Evolutionary conservation across 2,888 invertebrate genomes (phyloP).

Genomic region (Philaethria dido): DNA sequence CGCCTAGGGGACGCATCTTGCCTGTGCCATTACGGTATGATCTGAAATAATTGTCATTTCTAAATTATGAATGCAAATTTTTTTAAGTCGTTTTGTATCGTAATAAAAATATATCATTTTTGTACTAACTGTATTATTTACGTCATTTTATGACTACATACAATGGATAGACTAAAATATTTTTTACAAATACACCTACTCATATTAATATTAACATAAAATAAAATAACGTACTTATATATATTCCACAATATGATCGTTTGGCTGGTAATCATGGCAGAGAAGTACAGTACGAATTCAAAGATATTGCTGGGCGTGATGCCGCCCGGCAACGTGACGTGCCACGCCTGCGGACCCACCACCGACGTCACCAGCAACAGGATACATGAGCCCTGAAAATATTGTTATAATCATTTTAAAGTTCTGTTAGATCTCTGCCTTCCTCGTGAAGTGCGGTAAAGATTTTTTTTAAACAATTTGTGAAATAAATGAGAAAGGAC

Average conservation of each 20-base stretch:
- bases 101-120: too few relatives aligned
- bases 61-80: too few relatives aligned
- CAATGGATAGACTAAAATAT: background rate
- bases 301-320: slow-evolving; percentile 91
- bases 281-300: slow-evolving; percentile 93
- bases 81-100: too few relatives aligned
- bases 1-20: slow-evolving; percentile 90
- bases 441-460: too few relatives aligned
- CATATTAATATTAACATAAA: background rate
- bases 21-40: slow-evolving; percentile 94
- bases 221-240: slow-evolving; percentile 83
- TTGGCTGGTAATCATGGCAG: slow-evolving; percentile 92
- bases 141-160: background rate
- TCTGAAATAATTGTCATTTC: slow-evolving; percentile 77
- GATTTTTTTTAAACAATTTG: too few relatives aligned
- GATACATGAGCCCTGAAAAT: slow-evolving; percentile 79
- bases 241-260: slow-evolving; percentile 96
- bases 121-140: too few relatives aligned
- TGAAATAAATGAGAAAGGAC: too few relatives aligned
- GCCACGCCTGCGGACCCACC: slow-evolving; percentile 92
- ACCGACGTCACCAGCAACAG: slow-evolving; percentile 84
- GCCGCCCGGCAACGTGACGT: slow-evolving; percentile 88
- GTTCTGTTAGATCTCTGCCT: too few relatives aligned
- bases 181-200: too few relatives aligned
- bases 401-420: too few relatives aligned